phyloP scores from a whole-genome alignment of 2,888 invertebrate species.

The Scaeva pyrastri region DNA sequence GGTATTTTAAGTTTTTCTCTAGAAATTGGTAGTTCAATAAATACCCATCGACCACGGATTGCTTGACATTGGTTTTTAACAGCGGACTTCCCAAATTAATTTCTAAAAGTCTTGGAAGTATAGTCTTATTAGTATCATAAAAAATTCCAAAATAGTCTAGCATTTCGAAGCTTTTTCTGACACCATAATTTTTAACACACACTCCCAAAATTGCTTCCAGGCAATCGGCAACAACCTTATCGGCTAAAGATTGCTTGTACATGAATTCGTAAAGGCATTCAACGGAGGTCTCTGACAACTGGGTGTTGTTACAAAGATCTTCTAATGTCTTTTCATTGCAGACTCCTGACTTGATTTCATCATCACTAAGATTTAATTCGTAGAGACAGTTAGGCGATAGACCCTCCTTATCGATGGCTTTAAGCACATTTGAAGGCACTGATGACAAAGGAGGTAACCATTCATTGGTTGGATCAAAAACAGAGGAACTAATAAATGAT shows the following conservation, averaged over 20 bases:
- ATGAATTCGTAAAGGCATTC: constrained; percentile 82
- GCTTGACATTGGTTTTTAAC: constrained; percentile 81
- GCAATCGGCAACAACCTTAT: constrained; percentile 90
- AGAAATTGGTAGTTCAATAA: constrained; percentile 84
- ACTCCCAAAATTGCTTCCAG: constrained; percentile 92
- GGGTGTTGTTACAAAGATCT: background rate
- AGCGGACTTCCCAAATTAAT: constrained; percentile 79
- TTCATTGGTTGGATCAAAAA: constrained; percentile 88
- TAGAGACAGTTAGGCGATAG: constrained; percentile 84
- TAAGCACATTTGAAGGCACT: constrained; percentile 85
- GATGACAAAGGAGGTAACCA: constrained; percentile 93
- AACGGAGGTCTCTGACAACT: constrained; percentile 33
- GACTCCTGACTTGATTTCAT: constrained; percentile 83
- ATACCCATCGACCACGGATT: constrained; percentile 84
- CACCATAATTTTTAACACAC: constrained; percentile 86
- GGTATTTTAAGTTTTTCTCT: constrained; percentile 88
- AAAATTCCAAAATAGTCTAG: constrained; percentile 88
- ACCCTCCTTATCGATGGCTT: constrained; percentile 77
- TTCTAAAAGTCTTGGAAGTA: constrained; percentile 81
- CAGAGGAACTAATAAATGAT: constrained; percentile 81
- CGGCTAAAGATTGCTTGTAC: constrained; percentile 84
- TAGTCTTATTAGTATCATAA: constrained; percentile 82
- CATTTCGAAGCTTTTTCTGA: constrained; percentile 84
- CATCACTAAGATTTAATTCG: constrained; percentile 83
- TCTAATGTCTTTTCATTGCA: constrained; percentile 77